Evolutionary conservation across 2,797 vertebrate species (phyloP).

Genomic region (Hoplostethus mediterraneus): DNA sequence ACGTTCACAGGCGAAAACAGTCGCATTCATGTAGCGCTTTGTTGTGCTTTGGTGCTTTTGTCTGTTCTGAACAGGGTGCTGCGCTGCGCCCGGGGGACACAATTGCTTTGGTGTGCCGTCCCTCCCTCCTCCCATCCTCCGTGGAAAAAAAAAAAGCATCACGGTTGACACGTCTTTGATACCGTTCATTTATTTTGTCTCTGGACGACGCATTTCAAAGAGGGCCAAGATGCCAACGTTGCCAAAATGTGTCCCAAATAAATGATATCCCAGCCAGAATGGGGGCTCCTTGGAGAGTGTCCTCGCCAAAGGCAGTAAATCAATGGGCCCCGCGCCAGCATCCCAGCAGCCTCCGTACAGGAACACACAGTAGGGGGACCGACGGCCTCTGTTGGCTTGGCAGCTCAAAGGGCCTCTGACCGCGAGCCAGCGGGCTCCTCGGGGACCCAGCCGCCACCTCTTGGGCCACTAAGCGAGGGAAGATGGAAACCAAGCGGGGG

Average conservation of each 20-base stretch:
- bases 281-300: constrained; percentile 74
- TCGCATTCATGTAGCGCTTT: constrained; percentile 55
- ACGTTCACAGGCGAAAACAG: constrained; percentile 32
- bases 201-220: constrained; percentile 72
- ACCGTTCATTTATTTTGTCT: constrained; percentile 79
- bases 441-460: constrained; percentile 73
- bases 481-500: constrained; percentile 62
- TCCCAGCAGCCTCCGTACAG: constrained; percentile 66
- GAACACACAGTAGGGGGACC: constrained; percentile 71
- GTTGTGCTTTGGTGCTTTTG: constrained; percentile 43
- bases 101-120: constrained; percentile 53
- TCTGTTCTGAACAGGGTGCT: constrained; percentile 48
- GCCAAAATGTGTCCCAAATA: constrained; percentile 84
- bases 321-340: constrained; percentile 72
- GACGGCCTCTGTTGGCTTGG: constrained; percentile 76
- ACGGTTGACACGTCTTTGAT: constrained; percentile 79
- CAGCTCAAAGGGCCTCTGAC: constrained; percentile 79
- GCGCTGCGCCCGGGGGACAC: constrained; percentile 36
- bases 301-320: constrained; percentile 82
- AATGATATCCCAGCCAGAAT: constrained; percentile 79
- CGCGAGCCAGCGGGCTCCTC: constrained; percentile 75
- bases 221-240: constrained; percentile 68
- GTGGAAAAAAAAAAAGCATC: constrained; percentile 68
- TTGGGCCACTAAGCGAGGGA: constrained; percentile 68
- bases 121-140: constrained; percentile 56